phyloP scores from a whole-genome alignment of 1,140 invertebrate species.

The Planococcus citri region DNA sequence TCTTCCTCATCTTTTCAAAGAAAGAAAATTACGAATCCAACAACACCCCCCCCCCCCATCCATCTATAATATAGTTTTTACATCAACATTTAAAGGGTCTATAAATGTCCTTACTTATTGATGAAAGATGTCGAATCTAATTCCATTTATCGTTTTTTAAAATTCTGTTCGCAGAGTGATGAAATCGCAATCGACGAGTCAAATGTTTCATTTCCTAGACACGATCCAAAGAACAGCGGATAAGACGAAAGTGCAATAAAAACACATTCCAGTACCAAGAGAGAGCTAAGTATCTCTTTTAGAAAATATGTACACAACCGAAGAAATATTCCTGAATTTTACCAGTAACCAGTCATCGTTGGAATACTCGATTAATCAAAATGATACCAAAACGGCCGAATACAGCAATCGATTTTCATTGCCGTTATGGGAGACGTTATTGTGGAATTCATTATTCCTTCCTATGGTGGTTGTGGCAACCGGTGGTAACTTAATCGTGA shows the following conservation, averaged over 20 bases:
- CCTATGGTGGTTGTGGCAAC: conserved; percentile 84
- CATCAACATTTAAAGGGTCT: no score
- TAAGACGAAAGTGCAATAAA: not conserved
- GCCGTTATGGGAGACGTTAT: conserved; percentile 70
- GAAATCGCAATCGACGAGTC: not conserved
- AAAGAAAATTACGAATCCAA: no score
- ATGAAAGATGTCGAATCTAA: no score
- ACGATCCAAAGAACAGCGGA: not conserved
- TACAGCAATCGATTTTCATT: conserved; percentile 46
- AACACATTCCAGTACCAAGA: not conserved
- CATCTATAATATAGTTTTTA: no score
- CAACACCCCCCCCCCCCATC: no score
- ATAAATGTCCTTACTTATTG: no score
- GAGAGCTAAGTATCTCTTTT: no score
- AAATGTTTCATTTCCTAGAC: not conserved
- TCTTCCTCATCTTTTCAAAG: no score
- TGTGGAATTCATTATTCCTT: conserved; percentile 73
- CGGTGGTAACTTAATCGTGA: conserved; percentile 83
- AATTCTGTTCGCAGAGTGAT: not conserved
- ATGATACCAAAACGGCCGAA: conserved; percentile 21
- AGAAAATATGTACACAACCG: not conserved
- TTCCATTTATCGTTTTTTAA: not conserved
- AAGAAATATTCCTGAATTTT: conserved; percentile 4
- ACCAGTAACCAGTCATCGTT: not conserved
- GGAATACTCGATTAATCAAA: conserved; percentile 2